Evolutionary conservation across 1,140 invertebrate genomes (phyloP), one percentile per base, ranked within the genome.

Genomic region (Drosophila saltans): DNA sequence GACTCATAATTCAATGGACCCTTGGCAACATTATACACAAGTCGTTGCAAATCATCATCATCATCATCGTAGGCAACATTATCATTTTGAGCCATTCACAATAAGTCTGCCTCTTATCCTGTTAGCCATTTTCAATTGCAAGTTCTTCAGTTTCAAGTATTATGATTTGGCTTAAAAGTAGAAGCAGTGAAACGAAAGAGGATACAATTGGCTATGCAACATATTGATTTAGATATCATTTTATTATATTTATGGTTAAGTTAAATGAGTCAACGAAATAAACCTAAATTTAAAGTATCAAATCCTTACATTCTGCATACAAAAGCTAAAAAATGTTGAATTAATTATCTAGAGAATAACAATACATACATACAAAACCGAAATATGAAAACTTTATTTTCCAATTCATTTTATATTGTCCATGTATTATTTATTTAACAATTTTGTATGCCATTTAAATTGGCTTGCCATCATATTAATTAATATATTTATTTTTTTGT

Each of bases 1-100:
- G 76, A 60, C 66, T 75, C 81, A 88, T 88, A 88, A 89, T 84
- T 88, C 85, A 89, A 89, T 90, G 79, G 84, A 90, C 71, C 80
- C 81, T 76, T 72, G 71, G 71, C 69, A 81, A 78, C 73, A 89
- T 81, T 84, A 81, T 73, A 60, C 60, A 69, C 76, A 41, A 64
- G 40, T 52, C 21, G 45, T 52, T 52, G 45, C 45, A 75, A 80
- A 83, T 73, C 76, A 69, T 72, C 76, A 69, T 79, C 85, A 82
- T 86, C 75, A 77, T 80, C 69, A 76, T 69, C 66, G 72, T 69
- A 59, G 10, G 2, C 8, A 52, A 26, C n/a, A 3, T 24, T 24
- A 26, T 24, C 45, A 52, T 26, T 48, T 48, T 1, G 21, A 40
- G 39, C 8, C 10, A 11, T 40, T 11, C 8, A 40, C 82, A 81